Evolutionary conservation across 2,797 vertebrate genomes (phyloP).

Genomic region (Hoplostethus mediterraneus): DNA sequence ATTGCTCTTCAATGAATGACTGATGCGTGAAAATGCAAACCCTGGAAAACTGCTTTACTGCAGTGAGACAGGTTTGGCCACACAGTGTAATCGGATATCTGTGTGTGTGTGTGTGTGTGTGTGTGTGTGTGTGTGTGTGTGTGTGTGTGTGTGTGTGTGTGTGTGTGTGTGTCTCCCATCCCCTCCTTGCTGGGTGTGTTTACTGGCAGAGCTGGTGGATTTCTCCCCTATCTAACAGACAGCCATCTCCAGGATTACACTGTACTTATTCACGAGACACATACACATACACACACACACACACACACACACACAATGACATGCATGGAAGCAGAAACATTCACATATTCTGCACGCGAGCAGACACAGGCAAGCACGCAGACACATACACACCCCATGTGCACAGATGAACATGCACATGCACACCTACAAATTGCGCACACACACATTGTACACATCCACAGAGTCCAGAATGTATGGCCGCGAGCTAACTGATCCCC

Average conservation of each 20-base stretch:
- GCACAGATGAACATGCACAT: constrained; percentile 12
- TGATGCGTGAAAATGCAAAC: constrained; percentile 12
- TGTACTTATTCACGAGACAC: constrained; percentile 20
- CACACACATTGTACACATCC: constrained; percentile 5
- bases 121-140: constrained; percentile 18
- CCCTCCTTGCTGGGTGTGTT: constrained; percentile 46
- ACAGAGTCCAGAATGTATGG: constrained; percentile 13
- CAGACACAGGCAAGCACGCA: background rate
- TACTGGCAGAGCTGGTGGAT: constrained; percentile 40
- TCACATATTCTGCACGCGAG: background rate
- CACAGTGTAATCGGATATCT: constrained; percentile 44
- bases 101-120: constrained; percentile 13
- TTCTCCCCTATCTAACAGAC: constrained; percentile 35
- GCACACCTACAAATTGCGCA: background rate
- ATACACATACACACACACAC: constrained; percentile 1
- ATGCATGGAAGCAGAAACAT: background rate
- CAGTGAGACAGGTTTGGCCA: constrained; percentile 43
- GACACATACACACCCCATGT: background rate
- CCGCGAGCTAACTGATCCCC: constrained; percentile 44
- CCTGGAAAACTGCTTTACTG: constrained; percentile 33
- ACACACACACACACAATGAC: too few species aligned
- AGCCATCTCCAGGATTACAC: constrained; percentile 29
- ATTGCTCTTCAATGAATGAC: constrained; percentile 13
- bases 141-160: constrained; percentile 12
- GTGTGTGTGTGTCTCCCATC: background rate